phyloP scores from a whole-genome alignment of 2,113 vertebrate species.

The Spilogale gracilis region DNA sequence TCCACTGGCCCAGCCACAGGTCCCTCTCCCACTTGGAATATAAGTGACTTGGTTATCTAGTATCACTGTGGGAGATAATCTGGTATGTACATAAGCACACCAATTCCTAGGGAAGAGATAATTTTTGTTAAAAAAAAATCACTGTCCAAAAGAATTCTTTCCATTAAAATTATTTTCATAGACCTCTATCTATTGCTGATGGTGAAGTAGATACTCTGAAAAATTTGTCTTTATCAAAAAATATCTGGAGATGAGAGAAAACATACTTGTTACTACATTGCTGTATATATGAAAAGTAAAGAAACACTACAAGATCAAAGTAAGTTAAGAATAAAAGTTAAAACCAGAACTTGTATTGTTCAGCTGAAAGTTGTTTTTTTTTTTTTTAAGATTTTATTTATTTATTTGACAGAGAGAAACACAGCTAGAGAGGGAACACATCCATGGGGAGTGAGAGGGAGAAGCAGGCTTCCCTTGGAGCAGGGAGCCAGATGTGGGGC shows the following conservation, averaged over 20 bases:
- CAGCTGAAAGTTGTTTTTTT: not conserved
- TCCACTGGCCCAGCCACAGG: conserved; percentile 84
- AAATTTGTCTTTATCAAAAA: not conserved
- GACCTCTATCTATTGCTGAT: not conserved
- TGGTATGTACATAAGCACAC: conserved; percentile 91
- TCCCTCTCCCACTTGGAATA: conserved; percentile 79
- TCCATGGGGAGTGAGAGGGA: too few relatives aligned
- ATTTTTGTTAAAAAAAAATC: conserved; percentile 12
- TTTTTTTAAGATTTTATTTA: too few relatives aligned
- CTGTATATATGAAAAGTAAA: not conserved
- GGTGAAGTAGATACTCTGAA: not conserved
- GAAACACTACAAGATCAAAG: not conserved
- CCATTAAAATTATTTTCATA: conserved; percentile 13
- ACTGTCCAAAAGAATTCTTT: not conserved
- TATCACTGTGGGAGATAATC: conserved; percentile 86
- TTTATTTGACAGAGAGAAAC: too few relatives aligned
- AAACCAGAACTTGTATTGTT: not conserved
- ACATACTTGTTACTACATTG: not conserved
- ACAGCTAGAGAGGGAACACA: too few relatives aligned
- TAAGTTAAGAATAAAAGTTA: conserved; percentile 16
- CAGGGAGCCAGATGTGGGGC: too few relatives aligned
- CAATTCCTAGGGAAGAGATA: conserved; percentile 87
- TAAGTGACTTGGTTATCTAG: conserved; percentile 85
- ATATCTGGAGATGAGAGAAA: not conserved
- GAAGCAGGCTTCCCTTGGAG: too few relatives aligned